Evolutionary conservation across 64 coral and sea anemone species (phyloP).

Genomic region (Montipora capricornis): DNA sequence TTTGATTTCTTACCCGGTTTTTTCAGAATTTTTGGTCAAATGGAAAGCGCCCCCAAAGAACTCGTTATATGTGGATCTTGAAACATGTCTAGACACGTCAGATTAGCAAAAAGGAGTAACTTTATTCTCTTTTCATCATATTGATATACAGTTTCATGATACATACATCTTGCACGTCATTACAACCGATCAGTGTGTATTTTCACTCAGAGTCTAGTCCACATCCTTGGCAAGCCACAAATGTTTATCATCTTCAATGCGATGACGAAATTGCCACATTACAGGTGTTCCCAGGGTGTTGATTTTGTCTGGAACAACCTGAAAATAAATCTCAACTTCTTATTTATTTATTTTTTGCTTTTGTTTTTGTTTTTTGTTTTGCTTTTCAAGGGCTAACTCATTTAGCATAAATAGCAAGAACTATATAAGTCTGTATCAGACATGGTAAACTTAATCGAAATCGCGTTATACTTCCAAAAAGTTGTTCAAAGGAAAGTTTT

Average conservation of each 20-base stretch:
- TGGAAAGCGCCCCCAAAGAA: no score
- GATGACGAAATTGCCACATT: constrained; percentile 60
- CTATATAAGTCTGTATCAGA: no score
- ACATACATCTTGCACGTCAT: no score
- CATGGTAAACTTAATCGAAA: background rate
- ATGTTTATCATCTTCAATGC: constrained; percentile 56
- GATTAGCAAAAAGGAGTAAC: no score
- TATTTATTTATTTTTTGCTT: background rate
- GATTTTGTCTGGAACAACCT: constrained; percentile 53
- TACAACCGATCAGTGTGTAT: background rate
- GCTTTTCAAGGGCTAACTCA: background rate
- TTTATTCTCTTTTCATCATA: no score
- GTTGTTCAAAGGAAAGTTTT: background rate
- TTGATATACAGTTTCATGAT: no score
- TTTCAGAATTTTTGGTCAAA: no score
- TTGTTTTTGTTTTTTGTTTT: background rate
- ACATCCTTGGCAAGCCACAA: constrained; percentile 51
- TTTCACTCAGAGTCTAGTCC: background rate
- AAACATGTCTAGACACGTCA: no score
- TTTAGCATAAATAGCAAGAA: no score
- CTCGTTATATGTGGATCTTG: no score
- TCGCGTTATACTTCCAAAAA: background rate
- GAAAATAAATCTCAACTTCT: background rate
- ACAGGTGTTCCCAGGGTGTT: constrained; percentile 62
- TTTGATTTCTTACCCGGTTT: no score